Evolutionary conservation across 1,140 invertebrate species (phyloP).

Genomic region (Aphelenchoides avenae): DNA sequence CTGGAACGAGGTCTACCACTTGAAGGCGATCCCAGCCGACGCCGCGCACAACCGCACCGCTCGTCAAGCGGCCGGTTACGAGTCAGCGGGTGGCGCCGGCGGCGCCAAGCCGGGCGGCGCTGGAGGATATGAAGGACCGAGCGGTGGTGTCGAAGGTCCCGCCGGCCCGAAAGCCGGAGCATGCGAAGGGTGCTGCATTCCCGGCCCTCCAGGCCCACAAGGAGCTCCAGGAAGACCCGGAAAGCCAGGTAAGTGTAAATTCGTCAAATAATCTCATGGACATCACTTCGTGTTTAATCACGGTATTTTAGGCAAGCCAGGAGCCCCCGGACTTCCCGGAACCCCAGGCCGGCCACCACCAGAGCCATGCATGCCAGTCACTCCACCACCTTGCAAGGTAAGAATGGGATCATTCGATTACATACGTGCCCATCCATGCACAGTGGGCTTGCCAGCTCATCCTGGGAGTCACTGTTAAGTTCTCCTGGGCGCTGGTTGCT

Average conservation of each 20-base stretch:
- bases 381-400: constrained; percentile 35
- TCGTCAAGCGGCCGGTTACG: constrained; percentile 33
- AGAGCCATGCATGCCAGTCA: constrained; percentile 12
- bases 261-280: not conserved
- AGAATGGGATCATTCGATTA: too few relatives aligned
- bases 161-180: constrained; percentile 3
- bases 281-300: not conserved
- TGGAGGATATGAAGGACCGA: too few relatives aligned
- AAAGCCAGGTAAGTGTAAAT: constrained; percentile 2
- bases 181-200: constrained; percentile 33
- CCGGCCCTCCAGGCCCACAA: constrained; percentile 25
- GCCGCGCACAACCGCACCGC: constrained; percentile 28
- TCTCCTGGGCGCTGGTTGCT: too few relatives aligned
- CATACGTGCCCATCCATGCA: too few relatives aligned
- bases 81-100: too few relatives aligned
- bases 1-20: constrained; percentile 30
- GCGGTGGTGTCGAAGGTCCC: constrained; percentile 19
- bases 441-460: too few relatives aligned
- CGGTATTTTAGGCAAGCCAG: not conserved
- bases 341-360: constrained; percentile 16
- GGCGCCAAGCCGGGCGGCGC: too few relatives aligned
- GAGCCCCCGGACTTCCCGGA: constrained; percentile 29
- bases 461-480: too few relatives aligned
- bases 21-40: constrained; percentile 15
- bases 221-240: constrained; percentile 15